These are phyloP conservation scores for Phataginus tricuspis DNA, from an alignment of 2,797 vertebrate species.

Conservation along the genomic window DNA sequence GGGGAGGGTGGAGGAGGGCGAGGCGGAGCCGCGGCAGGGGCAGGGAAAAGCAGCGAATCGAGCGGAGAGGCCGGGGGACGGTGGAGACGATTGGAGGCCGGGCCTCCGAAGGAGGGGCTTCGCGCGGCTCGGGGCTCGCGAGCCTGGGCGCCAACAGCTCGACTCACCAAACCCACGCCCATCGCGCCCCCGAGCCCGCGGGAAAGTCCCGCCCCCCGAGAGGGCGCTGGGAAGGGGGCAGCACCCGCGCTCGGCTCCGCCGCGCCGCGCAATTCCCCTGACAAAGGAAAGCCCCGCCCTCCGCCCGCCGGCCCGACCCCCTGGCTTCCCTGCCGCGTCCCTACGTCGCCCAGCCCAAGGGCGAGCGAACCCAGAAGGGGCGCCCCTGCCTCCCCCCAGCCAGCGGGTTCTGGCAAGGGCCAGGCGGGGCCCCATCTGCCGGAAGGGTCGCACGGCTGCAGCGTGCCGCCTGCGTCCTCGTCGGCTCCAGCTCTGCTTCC, in stretches of 20 bases:
- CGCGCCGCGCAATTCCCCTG: constrained; percentile 80
- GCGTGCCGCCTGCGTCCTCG: neutral
- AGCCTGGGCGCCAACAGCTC: neutral
- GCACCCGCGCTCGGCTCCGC: neutral
- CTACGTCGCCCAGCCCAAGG: neutral
- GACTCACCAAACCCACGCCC: neutral
- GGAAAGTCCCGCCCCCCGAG: neutral
- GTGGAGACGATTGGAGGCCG: constrained; percentile 57
- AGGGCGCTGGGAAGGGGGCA: constrained; percentile 26
- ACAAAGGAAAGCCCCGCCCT: constrained; percentile 85
- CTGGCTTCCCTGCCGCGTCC: neutral
- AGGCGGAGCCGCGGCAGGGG: neutral
- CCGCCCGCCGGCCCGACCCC: constrained; percentile 75
- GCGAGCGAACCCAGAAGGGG: neutral
- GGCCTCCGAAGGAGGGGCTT: constrained; percentile 61
- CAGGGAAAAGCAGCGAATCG: neutral
- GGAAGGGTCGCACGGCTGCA: neutral
- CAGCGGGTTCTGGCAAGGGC: neutral
- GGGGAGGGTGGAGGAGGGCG: constrained; percentile 28
- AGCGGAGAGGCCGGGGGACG: neutral
- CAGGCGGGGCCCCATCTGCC: constrained; percentile 14
- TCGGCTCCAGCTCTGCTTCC: neutral
- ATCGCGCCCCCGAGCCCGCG: neutral
- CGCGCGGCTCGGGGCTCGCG: neutral
- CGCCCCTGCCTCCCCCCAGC: neutral